Evolutionary conservation across 2,888 invertebrate species (phyloP).

Genomic region (Osedax frankpressi): DNA sequence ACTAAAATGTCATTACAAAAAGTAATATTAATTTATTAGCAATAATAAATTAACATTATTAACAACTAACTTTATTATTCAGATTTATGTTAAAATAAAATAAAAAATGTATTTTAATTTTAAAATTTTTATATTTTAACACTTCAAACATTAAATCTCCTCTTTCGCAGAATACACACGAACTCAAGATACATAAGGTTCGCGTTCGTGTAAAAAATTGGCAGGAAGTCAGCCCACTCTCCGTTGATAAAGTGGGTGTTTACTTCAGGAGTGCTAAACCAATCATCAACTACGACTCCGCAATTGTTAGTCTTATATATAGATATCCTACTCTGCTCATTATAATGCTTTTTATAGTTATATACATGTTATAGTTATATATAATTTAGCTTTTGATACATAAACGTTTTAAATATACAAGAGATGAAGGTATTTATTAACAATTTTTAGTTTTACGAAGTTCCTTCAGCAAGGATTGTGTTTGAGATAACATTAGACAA

Average conservation of each 20-base stretch:
- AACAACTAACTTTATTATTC: no score
- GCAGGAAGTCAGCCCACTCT: constrained; percentile 71
- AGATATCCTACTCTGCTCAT: no score
- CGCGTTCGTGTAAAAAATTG: constrained; percentile 79
- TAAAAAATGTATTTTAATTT: not conserved
- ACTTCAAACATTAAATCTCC: not conserved
- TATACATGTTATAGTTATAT: no score
- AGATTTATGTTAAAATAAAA: not conserved
- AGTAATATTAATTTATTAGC: no score
- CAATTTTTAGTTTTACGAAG: constrained; percentile 30
- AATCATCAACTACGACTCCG: constrained; percentile 29
- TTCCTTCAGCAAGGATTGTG: constrained; percentile 63
- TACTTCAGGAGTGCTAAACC: constrained; percentile 57
- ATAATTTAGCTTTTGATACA: no score
- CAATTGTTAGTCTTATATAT: constrained; percentile 28
- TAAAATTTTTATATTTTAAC: no score
- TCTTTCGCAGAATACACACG: constrained; percentile 56
- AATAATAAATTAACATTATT: no score
- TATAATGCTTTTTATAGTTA: no score
- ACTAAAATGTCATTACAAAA: no score
- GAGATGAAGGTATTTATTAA: no score
- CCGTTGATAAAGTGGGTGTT: constrained; percentile 85
- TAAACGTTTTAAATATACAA: no score
- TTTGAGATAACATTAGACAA: constrained; percentile 82
- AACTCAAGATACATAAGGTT: constrained; percentile 70